Evolutionary conservation across 2,113 vertebrate species (phyloP), one percentile per base, ranked within the genome.

Genomic region (Probosciger aterrimus): DNA sequence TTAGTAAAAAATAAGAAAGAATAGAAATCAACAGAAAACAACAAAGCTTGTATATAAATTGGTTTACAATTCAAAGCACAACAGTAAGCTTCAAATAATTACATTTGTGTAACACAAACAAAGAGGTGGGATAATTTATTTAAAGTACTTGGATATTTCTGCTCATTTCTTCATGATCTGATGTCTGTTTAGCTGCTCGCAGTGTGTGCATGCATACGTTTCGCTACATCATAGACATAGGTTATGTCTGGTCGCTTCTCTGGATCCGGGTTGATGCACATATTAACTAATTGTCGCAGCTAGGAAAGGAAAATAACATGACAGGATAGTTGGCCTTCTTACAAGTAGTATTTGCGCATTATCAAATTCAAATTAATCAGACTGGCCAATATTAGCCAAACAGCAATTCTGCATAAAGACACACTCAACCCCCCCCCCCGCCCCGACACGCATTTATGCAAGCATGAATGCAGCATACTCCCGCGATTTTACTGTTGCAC

Each of bases 191-290:
- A 99, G 98, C 98, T 99, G 97, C 98, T 98, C 17, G 98, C 98
- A 8, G 98, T 99, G 96, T 98, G 86, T 4, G 97, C 98, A 18
- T 99, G 99, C 99, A 99, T 99, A 69, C 98, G 98, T 92, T 99
- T 99, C 24, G 99, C 99, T 30, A 99, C 98, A 70, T 98, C 98
- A 65, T 99, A 99, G 89, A 99, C 99, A 27, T 99, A 99, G 97
- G 99, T 93, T 96, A 99, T 97, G 96, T 99, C 99, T 44, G 99
- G 99, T 97, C 99, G 98, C 98, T 99, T 99, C 98, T 99, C 99
- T 1, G 99, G 99, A 97, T 99, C 99, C 1, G 99, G 99, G 96
- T 98, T 99, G 98, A 99, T 99, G 98, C 99, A 99, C 97, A 99
- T 99, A 94, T 99, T 99, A 97, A 99, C 99, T 98, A 99, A 93